Conservation (phyloP, 2,888 invertebrate genomes). For the Microplitis deprimator region DNA sequence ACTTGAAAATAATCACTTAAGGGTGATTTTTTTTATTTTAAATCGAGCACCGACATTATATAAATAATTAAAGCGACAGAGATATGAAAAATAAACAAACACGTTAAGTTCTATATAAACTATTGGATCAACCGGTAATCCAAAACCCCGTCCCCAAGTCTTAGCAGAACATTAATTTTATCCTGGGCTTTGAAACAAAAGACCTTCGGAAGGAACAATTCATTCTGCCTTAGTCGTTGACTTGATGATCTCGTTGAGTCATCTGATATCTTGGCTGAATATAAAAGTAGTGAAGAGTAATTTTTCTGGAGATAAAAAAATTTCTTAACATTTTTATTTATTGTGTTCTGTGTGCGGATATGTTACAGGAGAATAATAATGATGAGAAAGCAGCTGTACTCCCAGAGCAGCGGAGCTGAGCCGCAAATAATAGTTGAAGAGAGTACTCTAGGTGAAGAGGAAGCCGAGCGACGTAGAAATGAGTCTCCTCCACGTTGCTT, state of each 20-base stretch:
- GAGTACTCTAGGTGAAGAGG: constrained; percentile 79
- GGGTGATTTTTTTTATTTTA: neutral
- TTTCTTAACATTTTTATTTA: too few relatives aligned
- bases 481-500: constrained; percentile 77
- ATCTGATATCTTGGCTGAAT: neutral
- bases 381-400: constrained; percentile 65
- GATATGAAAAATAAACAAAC: neutral
- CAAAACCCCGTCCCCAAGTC: neutral
- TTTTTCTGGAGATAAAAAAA: too few relatives aligned
- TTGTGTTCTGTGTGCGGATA: neutral
- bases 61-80: too few relatives aligned
- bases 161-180: neutral
- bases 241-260: neutral
- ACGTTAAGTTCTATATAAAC: neutral
- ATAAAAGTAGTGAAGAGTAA: neutral
- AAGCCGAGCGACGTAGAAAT: constrained; percentile 72
- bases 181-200: neutral
- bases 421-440: constrained; percentile 89
- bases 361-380: constrained; percentile 34
- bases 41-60: too few relatives aligned
- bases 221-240: neutral
- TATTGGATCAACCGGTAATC: constrained; percentile 15
- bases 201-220: neutral
- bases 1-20: neutral
- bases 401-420: constrained; percentile 74